Base-by-base conservation (phyloP, 2,797 vertebrate species). In the Delichon dasypus region DNA sequence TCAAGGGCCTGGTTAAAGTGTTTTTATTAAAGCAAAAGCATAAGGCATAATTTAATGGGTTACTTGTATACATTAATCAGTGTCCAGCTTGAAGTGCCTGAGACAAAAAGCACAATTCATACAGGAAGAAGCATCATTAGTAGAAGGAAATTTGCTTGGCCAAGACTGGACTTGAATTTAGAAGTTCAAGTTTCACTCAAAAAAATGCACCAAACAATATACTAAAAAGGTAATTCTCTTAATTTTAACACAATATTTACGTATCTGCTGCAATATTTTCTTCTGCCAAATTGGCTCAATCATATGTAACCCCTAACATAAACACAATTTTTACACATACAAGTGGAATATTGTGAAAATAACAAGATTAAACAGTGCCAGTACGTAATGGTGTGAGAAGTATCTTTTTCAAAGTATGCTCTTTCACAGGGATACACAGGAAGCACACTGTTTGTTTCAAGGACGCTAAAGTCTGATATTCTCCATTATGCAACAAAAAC, bases 1-100 rank as follows among this genome's bases (percentile, higher is more conserved):
- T 81, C 89, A 85, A 94, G 36, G 47, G 55, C 62, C 88, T 85
- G 50, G 57, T 88, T 93, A 86, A 91, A 84, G 64, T 81, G 54
- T 45, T 91, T 94, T 93, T 89, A 94, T 84, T 84, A 81, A 94
- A 95, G 85, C 60, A 95, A 85, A 95, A 93, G 42, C 50, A 51
- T 16, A 93, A 62, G 12, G 44, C 50, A 85, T 84, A 87, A 84
- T 82, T 73, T 88, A 91, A 95, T 95, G 86, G 50, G 44, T 80
- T 95, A 58, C 34, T 93, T 94, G 65, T 86, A 93, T 95, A 88
- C 73, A 48, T 89, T 92, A 94, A 92, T 78, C 67, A 58, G 72
- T 88, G 72, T 90, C 89, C 73, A 91, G 84, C 57, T 93, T 92
- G 30, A 94, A 95, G 79, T 88, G 76, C 88, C 38, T 44, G 23